These are phyloP conservation scores for Labroides dimidiatus DNA, from an alignment of 2,797 vertebrate species.

Conservation along the genomic window DNA sequence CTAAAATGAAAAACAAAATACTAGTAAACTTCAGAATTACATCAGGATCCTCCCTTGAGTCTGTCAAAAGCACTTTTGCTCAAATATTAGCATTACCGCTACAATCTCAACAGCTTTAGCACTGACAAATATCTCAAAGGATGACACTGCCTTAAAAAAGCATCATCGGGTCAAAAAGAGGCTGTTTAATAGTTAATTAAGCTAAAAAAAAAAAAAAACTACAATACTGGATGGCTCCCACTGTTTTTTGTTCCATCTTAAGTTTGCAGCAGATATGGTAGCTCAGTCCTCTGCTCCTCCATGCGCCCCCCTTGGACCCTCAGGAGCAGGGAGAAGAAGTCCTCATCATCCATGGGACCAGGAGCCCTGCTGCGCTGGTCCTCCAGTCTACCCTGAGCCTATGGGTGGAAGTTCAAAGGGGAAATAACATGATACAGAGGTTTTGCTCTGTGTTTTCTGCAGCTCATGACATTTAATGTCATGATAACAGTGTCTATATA, in stretches of 20 bases:
- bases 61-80: conserved; percentile 37
- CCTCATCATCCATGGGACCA: conserved; percentile 89
- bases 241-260: conserved; percentile 56
- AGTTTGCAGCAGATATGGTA: conserved; percentile 78
- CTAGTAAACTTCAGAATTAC: conserved; percentile 38
- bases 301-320: conserved; percentile 90
- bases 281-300: conserved; percentile 90
- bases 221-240: conserved; percentile 23
- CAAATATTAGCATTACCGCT: conserved; percentile 48
- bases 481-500: too few relatives aligned
- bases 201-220: conserved; percentile 27
- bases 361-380: conserved; percentile 90
- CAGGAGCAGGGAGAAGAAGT: conserved; percentile 90
- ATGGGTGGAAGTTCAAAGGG: conserved; percentile 5
- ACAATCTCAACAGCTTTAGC: conserved; percentile 36
- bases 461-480: not conserved
- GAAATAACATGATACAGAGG: not conserved
- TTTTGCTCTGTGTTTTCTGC: not conserved
- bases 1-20: not conserved
- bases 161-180: conserved; percentile 7
- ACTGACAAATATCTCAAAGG: conserved; percentile 15
- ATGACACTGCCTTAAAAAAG: conserved; percentile 17
- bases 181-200: conserved; percentile 13
- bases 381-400: conserved; percentile 89
- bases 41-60: conserved; percentile 9